A percentile compares a stretch with the other conserved stretches of the same genome.
These are phyloP conservation scores for Pyrocoelia pectoralis DNA, from an alignment of 2,888 invertebrate species.

Conservation along the genomic window DNA sequence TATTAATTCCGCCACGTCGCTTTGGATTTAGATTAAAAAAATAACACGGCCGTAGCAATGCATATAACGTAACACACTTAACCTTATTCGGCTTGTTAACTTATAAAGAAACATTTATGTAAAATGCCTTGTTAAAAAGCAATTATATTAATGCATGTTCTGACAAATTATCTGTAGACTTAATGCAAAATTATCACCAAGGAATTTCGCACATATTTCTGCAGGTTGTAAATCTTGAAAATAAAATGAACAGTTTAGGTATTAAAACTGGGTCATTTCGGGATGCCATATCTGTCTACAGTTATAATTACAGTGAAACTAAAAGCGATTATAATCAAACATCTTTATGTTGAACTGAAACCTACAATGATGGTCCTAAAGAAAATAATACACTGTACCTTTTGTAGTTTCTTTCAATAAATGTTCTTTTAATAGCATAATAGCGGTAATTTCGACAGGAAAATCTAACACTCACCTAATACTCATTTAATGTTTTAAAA, in stretches of 20 bases:
- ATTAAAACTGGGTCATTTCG: neutral
- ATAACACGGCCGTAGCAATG: neutral
- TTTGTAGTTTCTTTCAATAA: slow-evolving; percentile 32
- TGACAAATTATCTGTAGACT: slow-evolving; percentile 8
- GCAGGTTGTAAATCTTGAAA: neutral
- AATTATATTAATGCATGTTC: slow-evolving; percentile 5
- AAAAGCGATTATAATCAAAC: slow-evolving; percentile 22
- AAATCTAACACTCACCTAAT: slow-evolving; percentile 50
- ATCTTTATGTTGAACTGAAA: slow-evolving; percentile 28
- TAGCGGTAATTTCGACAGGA: slow-evolving; percentile 39
- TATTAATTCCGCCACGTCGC: slow-evolving; percentile 6
- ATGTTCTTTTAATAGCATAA: slow-evolving; percentile 39
- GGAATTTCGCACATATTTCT: too few relatives aligned
- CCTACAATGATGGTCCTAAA: slow-evolving; percentile 21
- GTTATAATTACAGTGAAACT: neutral
- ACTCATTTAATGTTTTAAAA: slow-evolving; percentile 50
- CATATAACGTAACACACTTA: slow-evolving; percentile 1
- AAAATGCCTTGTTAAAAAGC: slow-evolving; percentile 13
- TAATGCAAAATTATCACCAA: slow-evolving; percentile 1
- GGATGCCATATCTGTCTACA: neutral
- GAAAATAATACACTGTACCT: slow-evolving; percentile 29
- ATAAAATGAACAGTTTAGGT: neutral
- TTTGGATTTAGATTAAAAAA: neutral
- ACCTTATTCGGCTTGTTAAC: slow-evolving; percentile 5
- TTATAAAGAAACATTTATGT: slow-evolving; percentile 11